These are phyloP conservation scores for Corythoichthys haematopterus DNA, from an alignment of 2,113 vertebrate genomes.

Conservation along the genomic window DNA sequence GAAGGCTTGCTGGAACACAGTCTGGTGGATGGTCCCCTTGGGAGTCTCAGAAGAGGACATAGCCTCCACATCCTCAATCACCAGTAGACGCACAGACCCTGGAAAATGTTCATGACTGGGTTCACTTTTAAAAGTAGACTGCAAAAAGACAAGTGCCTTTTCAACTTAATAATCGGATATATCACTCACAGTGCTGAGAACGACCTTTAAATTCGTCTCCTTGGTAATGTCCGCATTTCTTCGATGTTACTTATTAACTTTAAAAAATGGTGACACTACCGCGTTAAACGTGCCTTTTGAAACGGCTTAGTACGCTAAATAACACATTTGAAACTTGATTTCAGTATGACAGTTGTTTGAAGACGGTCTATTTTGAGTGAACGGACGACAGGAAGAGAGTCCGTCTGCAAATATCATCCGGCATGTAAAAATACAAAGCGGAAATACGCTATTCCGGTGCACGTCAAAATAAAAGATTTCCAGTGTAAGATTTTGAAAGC, in stretches of 20 bases:
- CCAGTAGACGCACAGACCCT: not conserved
- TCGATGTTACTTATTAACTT: not conserved
- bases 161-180: not conserved
- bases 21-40: conserved; percentile 21
- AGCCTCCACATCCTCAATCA: conserved; percentile 60
- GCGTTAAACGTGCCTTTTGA: not conserved
- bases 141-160: not conserved
- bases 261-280: not conserved
- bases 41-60: conserved; percentile 9
- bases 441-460: not conserved
- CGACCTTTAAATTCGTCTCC: conserved; percentile 29
- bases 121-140: not conserved
- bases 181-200: conserved; percentile 21
- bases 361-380: not conserved
- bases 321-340: not conserved
- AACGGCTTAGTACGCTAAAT: not conserved
- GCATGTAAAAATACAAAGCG: not conserved
- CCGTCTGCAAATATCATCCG: conserved; percentile 57
- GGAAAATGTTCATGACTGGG: not conserved
- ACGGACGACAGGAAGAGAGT: conserved; percentile 19
- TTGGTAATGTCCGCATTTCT: not conserved
- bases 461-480: conserved; percentile 17
- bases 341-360: not conserved
- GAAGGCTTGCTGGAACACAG: conserved; percentile 39
- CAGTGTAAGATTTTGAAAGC: not conserved